Evolutionary conservation across 2,888 invertebrate genomes (phyloP).

Genomic region (Corbicula japonica): DNA sequence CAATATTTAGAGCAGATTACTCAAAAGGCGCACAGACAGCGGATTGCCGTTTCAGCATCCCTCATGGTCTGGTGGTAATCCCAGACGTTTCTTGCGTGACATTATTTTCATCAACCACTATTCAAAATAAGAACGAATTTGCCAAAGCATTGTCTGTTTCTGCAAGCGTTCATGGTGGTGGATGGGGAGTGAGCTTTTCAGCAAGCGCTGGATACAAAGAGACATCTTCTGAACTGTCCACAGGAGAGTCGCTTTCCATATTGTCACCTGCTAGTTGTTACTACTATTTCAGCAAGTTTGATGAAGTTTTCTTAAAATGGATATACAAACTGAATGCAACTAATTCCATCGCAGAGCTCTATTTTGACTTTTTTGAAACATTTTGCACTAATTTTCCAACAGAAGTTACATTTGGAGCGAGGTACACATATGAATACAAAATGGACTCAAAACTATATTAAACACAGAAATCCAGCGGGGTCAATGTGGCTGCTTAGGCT

Average conservation of each 20-base stretch:
- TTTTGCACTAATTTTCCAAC: conserved; percentile 52
- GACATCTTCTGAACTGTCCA: conserved; percentile 31
- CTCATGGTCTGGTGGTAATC: conserved; percentile 38
- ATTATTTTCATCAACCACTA: conserved; percentile 40
- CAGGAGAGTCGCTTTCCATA: conserved; percentile 39
- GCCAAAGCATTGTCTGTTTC: conserved; percentile 24
- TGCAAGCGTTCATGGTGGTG: conserved; percentile 24
- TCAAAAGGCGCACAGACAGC: conserved; percentile 24
- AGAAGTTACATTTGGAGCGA: conserved; percentile 48
- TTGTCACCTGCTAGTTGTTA: conserved; percentile 49
- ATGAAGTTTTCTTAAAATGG: conserved; percentile 41
- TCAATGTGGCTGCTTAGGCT: conserved; percentile 39
- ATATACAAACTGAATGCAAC: conserved; percentile 24
- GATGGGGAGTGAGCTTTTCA: conserved; percentile 43
- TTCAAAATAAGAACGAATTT: conserved; percentile 42
- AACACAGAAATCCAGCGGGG: conserved; percentile 3
- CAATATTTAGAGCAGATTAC: conserved; percentile 55
- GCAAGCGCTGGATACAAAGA: conserved; percentile 40
- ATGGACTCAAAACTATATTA: conserved; percentile 34
- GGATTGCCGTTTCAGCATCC: conserved; percentile 51
- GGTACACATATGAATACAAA: conserved; percentile 47
- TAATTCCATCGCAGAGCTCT: neutral
- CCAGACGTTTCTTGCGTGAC: conserved; percentile 54
- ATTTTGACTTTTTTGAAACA: conserved; percentile 36
- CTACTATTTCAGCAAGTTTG: conserved; percentile 54